Conservation (phyloP, 2,113 vertebrate species). For the Spilogale gracilis region DNA sequence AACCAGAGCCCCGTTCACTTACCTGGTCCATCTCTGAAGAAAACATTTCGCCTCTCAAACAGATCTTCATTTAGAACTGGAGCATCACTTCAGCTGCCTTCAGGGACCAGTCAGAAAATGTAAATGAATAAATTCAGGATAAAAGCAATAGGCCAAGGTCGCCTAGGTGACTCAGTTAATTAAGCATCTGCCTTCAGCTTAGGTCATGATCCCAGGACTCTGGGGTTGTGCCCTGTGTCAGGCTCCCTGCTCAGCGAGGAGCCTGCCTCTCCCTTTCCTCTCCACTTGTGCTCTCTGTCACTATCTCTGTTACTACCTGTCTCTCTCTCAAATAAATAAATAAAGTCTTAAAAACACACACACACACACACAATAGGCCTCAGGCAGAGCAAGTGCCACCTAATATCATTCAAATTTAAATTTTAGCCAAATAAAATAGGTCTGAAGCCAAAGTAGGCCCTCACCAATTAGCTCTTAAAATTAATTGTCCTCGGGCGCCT, state of each 20-base stretch:
- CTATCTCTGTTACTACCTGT: neutral
- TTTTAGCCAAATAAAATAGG: neutral
- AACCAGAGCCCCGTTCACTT: neutral
- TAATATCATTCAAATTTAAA: conserved; percentile 4
- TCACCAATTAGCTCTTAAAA: neutral
- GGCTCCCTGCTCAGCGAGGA: too few species aligned
- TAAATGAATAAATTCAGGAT: conserved; percentile 21
- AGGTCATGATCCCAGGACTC: neutral
- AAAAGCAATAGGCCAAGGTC: neutral
- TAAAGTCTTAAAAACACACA: too few species aligned
- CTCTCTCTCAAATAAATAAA: neutral
- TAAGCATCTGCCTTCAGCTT: neutral
- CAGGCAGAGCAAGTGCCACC: neutral
- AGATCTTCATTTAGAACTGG: conserved; percentile 2
- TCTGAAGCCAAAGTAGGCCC: neutral
- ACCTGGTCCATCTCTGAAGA: neutral
- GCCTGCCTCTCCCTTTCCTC: neutral
- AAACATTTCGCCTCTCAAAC: neutral
- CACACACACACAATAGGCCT: neutral
- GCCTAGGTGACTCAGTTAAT: neutral
- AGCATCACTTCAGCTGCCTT: neutral
- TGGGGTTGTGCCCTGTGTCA: fast-evolving
- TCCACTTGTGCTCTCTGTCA: neutral
- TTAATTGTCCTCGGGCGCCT: neutral
- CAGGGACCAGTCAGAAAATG: neutral